Evolutionary conservation across 2,113 vertebrate genomes (phyloP).

Genomic region (Anarrhichthys ocellatus): DNA sequence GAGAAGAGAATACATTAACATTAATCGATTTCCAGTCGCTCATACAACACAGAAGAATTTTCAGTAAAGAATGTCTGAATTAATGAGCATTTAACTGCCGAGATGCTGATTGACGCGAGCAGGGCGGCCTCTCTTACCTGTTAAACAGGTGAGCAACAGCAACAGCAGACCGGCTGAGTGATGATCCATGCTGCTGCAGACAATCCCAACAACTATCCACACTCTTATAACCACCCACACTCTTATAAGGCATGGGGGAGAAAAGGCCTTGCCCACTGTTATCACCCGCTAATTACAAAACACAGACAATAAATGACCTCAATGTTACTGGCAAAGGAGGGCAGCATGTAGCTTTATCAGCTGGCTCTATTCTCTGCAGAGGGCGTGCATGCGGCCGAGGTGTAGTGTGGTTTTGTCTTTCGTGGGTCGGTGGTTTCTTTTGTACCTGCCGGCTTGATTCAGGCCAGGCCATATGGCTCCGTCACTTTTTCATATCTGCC

Average conservation of each 20-base stretch:
- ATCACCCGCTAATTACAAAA: constrained; percentile 13
- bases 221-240: neutral
- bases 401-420: neutral
- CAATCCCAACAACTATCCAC: neutral
- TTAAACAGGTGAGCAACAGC: constrained; percentile 41
- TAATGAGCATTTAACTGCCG: neutral
- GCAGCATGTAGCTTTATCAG: constrained; percentile 35
- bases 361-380: constrained; percentile 14
- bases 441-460: neutral
- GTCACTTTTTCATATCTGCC: constrained; percentile 19
- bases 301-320: constrained; percentile 3
- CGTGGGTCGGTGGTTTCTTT: constrained; percentile 8
- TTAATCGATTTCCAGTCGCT: neutral
- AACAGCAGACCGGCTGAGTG: constrained; percentile 20
- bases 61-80: neutral
- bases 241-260: neutral
- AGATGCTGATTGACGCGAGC: neutral
- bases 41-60: neutral
- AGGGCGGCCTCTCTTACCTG: constrained; percentile 29
- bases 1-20: neutral
- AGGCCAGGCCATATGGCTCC: neutral
- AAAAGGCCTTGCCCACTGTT: constrained; percentile 15
- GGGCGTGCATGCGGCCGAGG: constrained; percentile 11
- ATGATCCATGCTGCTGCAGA: constrained; percentile 36
- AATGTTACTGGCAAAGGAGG: constrained; percentile 9